phyloP scores from a whole-genome alignment of 1,140 invertebrate species.

The Drosophila dunni region DNA sequence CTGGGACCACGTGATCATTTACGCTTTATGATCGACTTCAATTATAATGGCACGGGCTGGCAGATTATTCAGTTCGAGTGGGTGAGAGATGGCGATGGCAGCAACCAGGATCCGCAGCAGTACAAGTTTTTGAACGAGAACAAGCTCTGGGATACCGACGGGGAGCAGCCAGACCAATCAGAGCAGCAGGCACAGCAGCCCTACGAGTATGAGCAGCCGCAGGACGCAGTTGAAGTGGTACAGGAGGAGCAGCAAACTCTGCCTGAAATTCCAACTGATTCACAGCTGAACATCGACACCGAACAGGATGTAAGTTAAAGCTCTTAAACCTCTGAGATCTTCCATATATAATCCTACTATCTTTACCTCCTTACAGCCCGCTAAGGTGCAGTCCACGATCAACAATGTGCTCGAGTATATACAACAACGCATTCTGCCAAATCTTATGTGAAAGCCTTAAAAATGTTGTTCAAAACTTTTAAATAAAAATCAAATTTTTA shows the following conservation, averaged over 20 bases:
- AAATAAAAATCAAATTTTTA: not conserved
- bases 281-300: slow-evolving; percentile 21
- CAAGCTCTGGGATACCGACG: slow-evolving; percentile 57
- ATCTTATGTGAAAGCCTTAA: slow-evolving; percentile 21
- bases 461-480: not conserved
- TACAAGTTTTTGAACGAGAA: slow-evolving; percentile 74
- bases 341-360: not conserved
- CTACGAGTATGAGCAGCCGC: slow-evolving; percentile 57
- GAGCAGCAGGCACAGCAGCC: not conserved
- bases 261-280: not conserved
- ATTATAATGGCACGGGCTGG: slow-evolving; percentile 78
- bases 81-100: slow-evolving; percentile 68
- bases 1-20: slow-evolving; percentile 74
- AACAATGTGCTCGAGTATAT: slow-evolving; percentile 76
- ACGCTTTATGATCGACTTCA: slow-evolving; percentile 80
- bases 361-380: slow-evolving; percentile 38
- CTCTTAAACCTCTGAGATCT: no score
- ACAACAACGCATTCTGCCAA: slow-evolving; percentile 67
- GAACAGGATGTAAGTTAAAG: slow-evolving; percentile 59
- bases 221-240: slow-evolving; percentile 5
- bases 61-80: slow-evolving; percentile 78
- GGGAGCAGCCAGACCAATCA: not conserved
- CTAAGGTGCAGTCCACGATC: slow-evolving; percentile 59
- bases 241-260: not conserved
- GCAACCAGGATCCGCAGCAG: slow-evolving; percentile 40